Evolutionary conservation across 2,113 vertebrate species (phyloP).

Genomic region (Saccopteryx bilineata): DNA sequence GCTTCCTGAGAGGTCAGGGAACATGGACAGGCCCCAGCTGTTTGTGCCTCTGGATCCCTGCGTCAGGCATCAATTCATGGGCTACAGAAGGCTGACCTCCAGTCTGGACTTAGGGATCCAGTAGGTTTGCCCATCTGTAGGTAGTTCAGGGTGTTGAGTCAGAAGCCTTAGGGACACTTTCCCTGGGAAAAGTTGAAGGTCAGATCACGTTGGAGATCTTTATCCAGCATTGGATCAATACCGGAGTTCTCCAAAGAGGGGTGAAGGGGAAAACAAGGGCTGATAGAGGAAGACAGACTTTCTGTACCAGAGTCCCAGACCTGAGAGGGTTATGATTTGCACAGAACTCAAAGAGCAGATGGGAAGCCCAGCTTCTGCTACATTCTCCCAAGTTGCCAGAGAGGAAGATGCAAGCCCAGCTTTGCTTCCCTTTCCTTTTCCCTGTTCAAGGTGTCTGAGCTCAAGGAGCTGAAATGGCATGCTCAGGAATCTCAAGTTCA

Average conservation of each 20-base stretch:
- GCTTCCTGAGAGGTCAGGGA: neutral
- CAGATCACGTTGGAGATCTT: neutral
- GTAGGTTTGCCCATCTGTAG: neutral
- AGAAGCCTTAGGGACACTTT: neutral
- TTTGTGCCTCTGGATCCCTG: neutral
- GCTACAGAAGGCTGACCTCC: neutral
- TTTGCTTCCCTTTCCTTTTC: neutral
- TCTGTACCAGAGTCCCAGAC: neutral
- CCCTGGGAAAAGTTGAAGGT: neutral
- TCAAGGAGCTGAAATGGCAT: neutral
- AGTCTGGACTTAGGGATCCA: neutral
- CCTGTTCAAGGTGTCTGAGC: neutral
- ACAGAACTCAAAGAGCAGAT: neutral
- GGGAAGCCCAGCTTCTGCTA: neutral
- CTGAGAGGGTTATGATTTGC: neutral
- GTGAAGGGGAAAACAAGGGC: neutral
- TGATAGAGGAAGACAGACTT: neutral
- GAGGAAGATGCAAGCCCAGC: neutral
- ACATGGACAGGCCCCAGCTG: neutral
- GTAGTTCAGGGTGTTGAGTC: neutral
- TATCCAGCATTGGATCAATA: neutral
- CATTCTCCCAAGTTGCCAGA: neutral
- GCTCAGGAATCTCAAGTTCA: slow-evolving; percentile 16
- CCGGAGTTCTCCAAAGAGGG: neutral
- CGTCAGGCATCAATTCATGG: no score